Evolutionary conservation across 2,888 invertebrate genomes (phyloP).

Genomic region (Dasypolia templi): DNA sequence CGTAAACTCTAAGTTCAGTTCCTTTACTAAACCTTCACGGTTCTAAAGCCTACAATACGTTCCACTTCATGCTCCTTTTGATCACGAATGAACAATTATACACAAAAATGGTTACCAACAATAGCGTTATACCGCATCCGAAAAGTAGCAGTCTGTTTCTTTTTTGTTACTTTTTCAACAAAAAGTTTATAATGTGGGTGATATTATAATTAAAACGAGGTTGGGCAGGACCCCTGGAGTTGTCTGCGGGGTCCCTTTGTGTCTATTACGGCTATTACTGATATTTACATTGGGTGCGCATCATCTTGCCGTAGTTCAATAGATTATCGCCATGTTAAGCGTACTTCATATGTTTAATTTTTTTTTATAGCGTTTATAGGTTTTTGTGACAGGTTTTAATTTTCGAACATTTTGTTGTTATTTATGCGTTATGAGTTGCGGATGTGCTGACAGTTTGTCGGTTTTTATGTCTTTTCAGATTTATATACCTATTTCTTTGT

Average conservation of each 20-base stretch:
- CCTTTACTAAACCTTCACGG: constrained; percentile 55
- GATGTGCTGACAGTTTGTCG: constrained; percentile 41
- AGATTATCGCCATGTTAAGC: constrained; percentile 69
- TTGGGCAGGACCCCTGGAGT: constrained; percentile 84
- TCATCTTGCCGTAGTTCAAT: constrained; percentile 81
- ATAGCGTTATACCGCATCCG: constrained; percentile 73
- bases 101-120: constrained; percentile 66
- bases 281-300: constrained; percentile 88
- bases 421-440: constrained; percentile 44
- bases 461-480: not conserved
- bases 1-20: constrained; percentile 55
- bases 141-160: constrained; percentile 77
- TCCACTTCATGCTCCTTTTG: constrained; percentile 67
- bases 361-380: constrained; percentile 63
- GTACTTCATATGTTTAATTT: constrained; percentile 53
- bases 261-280: constrained; percentile 85
- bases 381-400: constrained; percentile 62
- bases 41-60: constrained; percentile 59
- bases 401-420: constrained; percentile 40
- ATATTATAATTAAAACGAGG: constrained; percentile 89
- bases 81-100: constrained; percentile 67
- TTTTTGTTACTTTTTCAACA: constrained; percentile 71
- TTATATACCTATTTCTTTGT: constrained; percentile 1
- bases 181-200: constrained; percentile 88
- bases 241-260: constrained; percentile 86